These are phyloP conservation scores for Python bivittatus DNA, from an alignment of 2,113 vertebrate genomes.

Conservation along the genomic window DNA sequence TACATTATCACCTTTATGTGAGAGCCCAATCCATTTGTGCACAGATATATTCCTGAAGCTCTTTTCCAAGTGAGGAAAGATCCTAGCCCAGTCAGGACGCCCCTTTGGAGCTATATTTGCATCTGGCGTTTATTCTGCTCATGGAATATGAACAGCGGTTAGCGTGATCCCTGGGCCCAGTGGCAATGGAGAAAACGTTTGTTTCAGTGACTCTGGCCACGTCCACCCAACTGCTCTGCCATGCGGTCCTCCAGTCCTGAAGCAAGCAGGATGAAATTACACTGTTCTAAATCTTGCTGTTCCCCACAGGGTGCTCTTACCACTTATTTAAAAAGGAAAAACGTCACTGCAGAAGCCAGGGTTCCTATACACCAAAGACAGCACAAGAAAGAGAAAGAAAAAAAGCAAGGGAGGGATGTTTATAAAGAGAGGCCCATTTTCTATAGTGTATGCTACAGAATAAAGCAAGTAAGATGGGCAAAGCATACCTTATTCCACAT, in stretches of 20 bases:
- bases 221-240: background rate
- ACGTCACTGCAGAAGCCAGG: background rate
- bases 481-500: background rate
- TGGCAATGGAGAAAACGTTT: background rate
- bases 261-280: no score
- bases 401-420: background rate
- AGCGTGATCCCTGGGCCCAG: background rate
- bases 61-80: background rate
- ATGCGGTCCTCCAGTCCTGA: background rate
- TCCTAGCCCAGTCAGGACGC: background rate
- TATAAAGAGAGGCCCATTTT: background rate
- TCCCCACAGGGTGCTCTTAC: no score
- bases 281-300: no score
- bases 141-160: background rate
- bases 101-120: background rate
- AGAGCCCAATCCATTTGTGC: background rate
- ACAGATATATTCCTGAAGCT: no score
- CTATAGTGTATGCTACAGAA: background rate
- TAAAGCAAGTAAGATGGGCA: background rate
- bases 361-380: background rate
- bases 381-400: background rate
- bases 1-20: background rate
- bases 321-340: no score
- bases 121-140: background rate
- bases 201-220: background rate